A percentile compares a stretch with the other conserved stretches of the same genome.
phyloP scores from a whole-genome alignment of 2,797 vertebrate genomes.

The Pseudotriccus pelzelni region DNA sequence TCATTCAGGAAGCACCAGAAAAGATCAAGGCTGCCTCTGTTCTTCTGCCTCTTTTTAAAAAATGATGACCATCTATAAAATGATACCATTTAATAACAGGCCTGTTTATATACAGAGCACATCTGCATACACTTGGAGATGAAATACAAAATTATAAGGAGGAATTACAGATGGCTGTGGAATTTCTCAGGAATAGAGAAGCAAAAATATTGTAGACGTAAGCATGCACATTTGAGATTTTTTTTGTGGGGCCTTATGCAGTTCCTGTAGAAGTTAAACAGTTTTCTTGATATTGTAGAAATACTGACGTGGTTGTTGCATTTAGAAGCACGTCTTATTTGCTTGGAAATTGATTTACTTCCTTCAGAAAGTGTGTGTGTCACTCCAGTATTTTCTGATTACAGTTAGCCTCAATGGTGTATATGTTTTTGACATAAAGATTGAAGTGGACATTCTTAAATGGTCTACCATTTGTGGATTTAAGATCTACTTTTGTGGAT shows the following conservation, averaged over 20 bases:
- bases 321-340: background rate
- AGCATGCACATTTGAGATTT: background rate
- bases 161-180: conserved; percentile 32
- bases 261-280: background rate
- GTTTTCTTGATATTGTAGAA: background rate
- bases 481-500: background rate
- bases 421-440: background rate
- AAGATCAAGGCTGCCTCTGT: conserved; percentile 22
- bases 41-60: background rate
- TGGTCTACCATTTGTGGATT: background rate
- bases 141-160: conserved; percentile 2
- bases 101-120: conserved; percentile 35
- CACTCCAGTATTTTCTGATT: background rate
- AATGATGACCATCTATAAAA: conserved; percentile 19
- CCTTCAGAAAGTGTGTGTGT: background rate
- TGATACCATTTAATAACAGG: conserved; percentile 37
- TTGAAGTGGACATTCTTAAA: background rate
- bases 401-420: background rate
- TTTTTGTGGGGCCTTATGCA: background rate
- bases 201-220: background rate
- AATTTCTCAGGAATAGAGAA: conserved; percentile 20
- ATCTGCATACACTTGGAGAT: conserved; percentile 38
- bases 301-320: background rate
- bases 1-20: conserved; percentile 31
- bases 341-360: background rate